Evolutionary conservation across 2,888 invertebrate genomes (phyloP).

Genomic region (Cotesia congregata): DNA sequence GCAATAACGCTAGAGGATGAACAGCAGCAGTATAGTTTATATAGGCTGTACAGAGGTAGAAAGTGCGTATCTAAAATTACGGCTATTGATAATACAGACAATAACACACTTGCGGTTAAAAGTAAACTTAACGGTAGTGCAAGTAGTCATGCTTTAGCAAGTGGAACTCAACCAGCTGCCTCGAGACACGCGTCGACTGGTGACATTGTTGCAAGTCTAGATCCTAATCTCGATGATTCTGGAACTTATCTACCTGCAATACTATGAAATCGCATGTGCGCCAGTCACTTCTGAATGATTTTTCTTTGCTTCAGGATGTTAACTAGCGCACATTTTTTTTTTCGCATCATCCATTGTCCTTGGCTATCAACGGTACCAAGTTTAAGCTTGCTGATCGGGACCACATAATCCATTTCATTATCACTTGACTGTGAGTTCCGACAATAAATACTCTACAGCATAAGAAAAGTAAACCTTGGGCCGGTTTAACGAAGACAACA

Average conservation of each 20-base stretch:
- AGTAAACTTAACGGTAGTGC: conserved; percentile 68
- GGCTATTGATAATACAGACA: conserved; percentile 59
- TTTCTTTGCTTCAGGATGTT: conserved; percentile 14
- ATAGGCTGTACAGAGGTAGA: conserved; percentile 68
- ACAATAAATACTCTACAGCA: conserved; percentile 37
- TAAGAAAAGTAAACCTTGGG: conserved; percentile 2
- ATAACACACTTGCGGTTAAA: conserved; percentile 60
- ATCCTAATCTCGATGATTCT: conserved; percentile 75
- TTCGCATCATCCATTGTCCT: conserved; percentile 32
- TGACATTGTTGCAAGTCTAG: conserved; percentile 71
- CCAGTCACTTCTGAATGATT: conserved; percentile 65
- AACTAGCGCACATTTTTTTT: background rate
- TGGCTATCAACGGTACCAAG: background rate
- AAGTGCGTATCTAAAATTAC: conserved; percentile 63
- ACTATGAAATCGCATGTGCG: conserved; percentile 71
- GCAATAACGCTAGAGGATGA: conserved; percentile 71
- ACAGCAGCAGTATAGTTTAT: conserved; percentile 67
- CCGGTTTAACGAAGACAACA: conserved; percentile 20
- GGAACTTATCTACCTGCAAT: conserved; percentile 77
- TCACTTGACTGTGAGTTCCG: conserved; percentile 36
- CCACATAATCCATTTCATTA: conserved; percentile 30
- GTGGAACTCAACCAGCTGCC: conserved; percentile 63
- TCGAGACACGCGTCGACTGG: conserved; percentile 68
- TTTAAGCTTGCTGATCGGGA: conserved; percentile 26
- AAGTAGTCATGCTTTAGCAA: conserved; percentile 66